phyloP scores from a whole-genome alignment of 2,888 invertebrate species.

The Hanleya hanleyi region DNA sequence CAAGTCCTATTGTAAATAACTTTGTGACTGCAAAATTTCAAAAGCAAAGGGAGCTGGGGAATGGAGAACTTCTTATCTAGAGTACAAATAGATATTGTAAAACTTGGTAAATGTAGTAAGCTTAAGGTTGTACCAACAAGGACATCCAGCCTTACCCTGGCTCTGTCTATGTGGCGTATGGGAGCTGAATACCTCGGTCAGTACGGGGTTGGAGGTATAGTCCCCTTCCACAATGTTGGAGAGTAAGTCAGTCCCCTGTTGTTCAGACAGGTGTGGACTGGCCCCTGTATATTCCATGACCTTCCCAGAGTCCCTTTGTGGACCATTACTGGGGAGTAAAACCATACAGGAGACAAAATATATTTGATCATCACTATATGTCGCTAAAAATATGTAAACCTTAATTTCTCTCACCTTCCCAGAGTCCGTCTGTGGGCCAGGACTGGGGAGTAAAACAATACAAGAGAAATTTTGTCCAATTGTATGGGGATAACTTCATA shows the following conservation, averaged over 20 bases:
- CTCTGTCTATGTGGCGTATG: conserved; percentile 11
- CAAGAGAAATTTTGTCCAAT: no score
- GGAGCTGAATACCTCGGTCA: conserved; percentile 7
- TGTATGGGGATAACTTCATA: no score
- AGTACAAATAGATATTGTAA: no score
- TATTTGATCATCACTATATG: no score
- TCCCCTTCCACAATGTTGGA: conserved; percentile 21
- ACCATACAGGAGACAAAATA: conserved; percentile 7
- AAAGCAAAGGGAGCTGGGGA: no score
- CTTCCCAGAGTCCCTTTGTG: conserved; percentile 11
- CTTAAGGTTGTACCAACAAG: neutral
- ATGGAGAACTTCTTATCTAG: no score
- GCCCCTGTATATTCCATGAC: conserved; percentile 14
- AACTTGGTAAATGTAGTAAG: no score
- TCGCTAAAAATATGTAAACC: no score
- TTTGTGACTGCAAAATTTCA: no score
- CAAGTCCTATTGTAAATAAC: no score
- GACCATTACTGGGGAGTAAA: neutral
- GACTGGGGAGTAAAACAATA: conserved; percentile 9
- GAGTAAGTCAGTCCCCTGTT: conserved; percentile 15
- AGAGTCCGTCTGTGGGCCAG: neutral
- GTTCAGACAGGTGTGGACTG: conserved; percentile 11
- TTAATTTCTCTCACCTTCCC: conserved; percentile 15
- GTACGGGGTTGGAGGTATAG: conserved; percentile 1
- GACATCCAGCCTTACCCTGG: conserved; percentile 3